Evolutionary conservation across 2,113 vertebrate genomes (phyloP).

Genomic region (Emydocephalus ijimae): DNA sequence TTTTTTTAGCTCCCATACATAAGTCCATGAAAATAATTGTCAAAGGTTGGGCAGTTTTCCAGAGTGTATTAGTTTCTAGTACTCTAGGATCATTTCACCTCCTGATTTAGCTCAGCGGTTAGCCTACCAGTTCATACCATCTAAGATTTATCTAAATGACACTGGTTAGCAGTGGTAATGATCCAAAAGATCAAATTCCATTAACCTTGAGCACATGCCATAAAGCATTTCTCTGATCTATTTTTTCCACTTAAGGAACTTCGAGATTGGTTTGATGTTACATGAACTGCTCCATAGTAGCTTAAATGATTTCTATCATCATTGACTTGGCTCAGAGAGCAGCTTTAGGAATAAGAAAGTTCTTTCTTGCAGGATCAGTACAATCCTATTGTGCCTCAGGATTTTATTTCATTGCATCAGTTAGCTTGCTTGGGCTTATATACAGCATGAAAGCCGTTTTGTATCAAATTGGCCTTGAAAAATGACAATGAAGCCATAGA

Average conservation of each 20-base stretch:
- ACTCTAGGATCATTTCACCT: not conserved
- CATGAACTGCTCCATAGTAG: not conserved
- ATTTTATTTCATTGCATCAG: not conserved
- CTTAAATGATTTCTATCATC: not conserved
- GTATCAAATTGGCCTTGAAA: not conserved
- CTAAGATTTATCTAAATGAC: not conserved
- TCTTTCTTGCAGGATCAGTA: not conserved
- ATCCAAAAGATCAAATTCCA: not conserved
- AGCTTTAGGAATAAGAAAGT: not conserved
- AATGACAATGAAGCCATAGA: not conserved
- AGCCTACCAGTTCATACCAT: not conserved
- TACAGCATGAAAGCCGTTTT: not conserved
- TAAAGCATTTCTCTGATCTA: not conserved
- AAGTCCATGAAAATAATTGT: not conserved
- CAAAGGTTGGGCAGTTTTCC: not conserved
- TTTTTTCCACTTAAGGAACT: not conserved
- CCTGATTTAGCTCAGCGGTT: not conserved
- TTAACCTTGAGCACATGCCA: not conserved
- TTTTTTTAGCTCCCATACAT: not conserved
- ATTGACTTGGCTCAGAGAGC: not conserved
- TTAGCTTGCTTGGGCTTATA: not conserved
- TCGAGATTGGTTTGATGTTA: not conserved
- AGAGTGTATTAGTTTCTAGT: not conserved
- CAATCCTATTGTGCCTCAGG: not conserved
- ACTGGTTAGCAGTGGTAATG: not conserved